Conservation (phyloP, 2,113 vertebrate genomes). For the Phylloscopus trochiloides region DNA sequence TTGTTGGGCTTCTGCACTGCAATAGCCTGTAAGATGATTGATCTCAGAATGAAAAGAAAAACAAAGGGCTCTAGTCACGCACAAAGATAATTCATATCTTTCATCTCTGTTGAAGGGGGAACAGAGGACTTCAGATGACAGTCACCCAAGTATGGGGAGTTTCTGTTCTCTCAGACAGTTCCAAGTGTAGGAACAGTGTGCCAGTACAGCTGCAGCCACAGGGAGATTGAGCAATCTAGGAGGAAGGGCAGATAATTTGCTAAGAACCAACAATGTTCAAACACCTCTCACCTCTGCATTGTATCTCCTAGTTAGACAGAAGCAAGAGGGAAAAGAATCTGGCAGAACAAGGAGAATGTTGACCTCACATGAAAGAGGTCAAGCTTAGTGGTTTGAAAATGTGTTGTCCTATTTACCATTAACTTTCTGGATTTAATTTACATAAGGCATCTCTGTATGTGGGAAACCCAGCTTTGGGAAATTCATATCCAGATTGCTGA, state of each 20-base stretch:
- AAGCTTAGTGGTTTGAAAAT: neutral
- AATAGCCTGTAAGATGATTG: neutral
- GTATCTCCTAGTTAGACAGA: accelerated
- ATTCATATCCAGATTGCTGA: neutral
- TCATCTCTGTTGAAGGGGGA: neutral
- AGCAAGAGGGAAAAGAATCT: neutral
- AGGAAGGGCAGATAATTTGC: neutral
- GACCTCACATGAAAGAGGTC: accelerated
- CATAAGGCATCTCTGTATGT: too few relatives aligned
- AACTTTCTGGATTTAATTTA: neutral
- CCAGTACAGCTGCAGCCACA: neutral
- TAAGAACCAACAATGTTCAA: neutral
- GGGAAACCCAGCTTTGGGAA: neutral
- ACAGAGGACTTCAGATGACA: neutral
- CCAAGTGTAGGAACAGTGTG: neutral
- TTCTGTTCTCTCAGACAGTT: neutral
- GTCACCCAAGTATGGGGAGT: neutral
- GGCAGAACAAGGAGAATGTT: neutral
- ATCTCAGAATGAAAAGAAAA: neutral
- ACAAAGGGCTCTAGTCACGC: neutral
- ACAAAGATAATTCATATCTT: neutral
- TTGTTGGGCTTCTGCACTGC: neutral
- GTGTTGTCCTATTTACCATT: neutral
- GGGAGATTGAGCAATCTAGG: neutral
- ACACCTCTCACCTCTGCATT: neutral